These are phyloP conservation scores for Andrena chrysosceles DNA, from an alignment of 2,888 invertebrate species.

Conservation along the genomic window DNA sequence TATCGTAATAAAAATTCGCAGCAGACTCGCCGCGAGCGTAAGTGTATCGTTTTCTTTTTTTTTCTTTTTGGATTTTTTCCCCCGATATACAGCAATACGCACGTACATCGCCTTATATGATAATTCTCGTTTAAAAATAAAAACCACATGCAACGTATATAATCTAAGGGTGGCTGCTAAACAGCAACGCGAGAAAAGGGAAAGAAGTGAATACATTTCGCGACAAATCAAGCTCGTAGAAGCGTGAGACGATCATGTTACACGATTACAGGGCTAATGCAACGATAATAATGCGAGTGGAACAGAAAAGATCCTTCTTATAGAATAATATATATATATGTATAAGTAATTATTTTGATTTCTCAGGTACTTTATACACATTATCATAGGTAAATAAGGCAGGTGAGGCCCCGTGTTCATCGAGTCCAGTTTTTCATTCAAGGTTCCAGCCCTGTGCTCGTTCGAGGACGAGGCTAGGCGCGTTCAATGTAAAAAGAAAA, in stretches of 20 bases:
- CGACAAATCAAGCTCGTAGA: conserved; percentile 63
- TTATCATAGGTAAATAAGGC: conserved; percentile 81
- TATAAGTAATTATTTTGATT: conserved; percentile 71
- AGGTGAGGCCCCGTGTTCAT: conserved; percentile 67
- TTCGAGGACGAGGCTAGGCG: background rate
- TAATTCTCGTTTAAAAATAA: conserved; percentile 50
- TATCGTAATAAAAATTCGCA: conserved; percentile 43
- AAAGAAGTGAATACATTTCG: conserved; percentile 46
- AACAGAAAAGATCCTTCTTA: conserved; percentile 27
- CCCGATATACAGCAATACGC: conserved; percentile 31
- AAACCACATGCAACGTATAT: conserved; percentile 73
- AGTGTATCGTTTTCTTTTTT: conserved; percentile 33
- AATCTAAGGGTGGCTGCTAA: conserved; percentile 58
- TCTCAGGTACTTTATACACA: conserved; percentile 85
- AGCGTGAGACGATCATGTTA: conserved; percentile 62
- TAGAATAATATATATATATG: conserved; percentile 13
- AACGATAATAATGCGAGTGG: conserved; percentile 21
- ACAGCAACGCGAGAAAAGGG: conserved; percentile 40
- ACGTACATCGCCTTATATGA: conserved; percentile 8
- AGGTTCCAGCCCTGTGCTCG: background rate
- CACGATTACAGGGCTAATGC: conserved; percentile 39
- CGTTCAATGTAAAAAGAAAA: conserved; percentile 5
- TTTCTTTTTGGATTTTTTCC: conserved; percentile 46
- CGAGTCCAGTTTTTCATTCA: conserved; percentile 44
- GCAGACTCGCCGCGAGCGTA: conserved; percentile 41